Evolutionary conservation across 2,888 invertebrate genomes (phyloP).

Genomic region (Malacosoma neustria): DNA sequence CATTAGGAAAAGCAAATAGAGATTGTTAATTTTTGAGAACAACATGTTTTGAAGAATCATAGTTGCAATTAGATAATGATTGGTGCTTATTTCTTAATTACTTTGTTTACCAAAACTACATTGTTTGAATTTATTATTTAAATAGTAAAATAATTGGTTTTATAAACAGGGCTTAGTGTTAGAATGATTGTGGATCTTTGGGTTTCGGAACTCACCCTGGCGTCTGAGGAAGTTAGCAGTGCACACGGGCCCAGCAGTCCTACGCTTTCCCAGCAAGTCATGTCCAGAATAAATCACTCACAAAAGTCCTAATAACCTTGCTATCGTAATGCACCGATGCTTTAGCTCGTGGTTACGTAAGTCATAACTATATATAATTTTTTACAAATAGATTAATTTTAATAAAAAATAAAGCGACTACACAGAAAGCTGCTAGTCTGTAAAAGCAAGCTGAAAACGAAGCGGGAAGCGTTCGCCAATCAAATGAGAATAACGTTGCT

Average conservation of each 20-base stretch:
- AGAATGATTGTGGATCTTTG: slow-evolving; percentile 2
- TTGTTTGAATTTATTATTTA: slow-evolving; percentile 1
- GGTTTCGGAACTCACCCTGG: slow-evolving; percentile 56
- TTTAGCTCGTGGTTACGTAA: slow-evolving; percentile 57
- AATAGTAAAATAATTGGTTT: too few relatives aligned
- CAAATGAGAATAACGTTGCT: slow-evolving; percentile 60
- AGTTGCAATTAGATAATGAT: slow-evolving; percentile 10
- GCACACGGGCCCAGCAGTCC: slow-evolving; percentile 70
- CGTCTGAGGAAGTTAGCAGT: slow-evolving; percentile 62
- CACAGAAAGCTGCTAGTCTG: slow-evolving; percentile 48
- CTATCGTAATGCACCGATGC: slow-evolving; percentile 50
- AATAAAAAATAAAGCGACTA: slow-evolving; percentile 56
- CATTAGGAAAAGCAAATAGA: slow-evolving; percentile 9
- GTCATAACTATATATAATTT: slow-evolving; percentile 28
- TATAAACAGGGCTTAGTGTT: background rate
- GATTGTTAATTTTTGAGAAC: slow-evolving; percentile 4
- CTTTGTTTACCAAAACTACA: slow-evolving; percentile 16
- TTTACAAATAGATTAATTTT: slow-evolving; percentile 12
- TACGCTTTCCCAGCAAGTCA: slow-evolving; percentile 74
- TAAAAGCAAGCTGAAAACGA: slow-evolving; percentile 62
- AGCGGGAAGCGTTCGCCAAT: slow-evolving; percentile 67
- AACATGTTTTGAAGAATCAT: slow-evolving; percentile 5
- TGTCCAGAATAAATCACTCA: slow-evolving; percentile 40
- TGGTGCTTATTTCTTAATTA: slow-evolving; percentile 10
- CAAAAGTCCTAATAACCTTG: slow-evolving; percentile 22